Base-by-base conservation (phyloP, 64 coral and sea anemone species). In the Pocillopora verrucosa region DNA sequence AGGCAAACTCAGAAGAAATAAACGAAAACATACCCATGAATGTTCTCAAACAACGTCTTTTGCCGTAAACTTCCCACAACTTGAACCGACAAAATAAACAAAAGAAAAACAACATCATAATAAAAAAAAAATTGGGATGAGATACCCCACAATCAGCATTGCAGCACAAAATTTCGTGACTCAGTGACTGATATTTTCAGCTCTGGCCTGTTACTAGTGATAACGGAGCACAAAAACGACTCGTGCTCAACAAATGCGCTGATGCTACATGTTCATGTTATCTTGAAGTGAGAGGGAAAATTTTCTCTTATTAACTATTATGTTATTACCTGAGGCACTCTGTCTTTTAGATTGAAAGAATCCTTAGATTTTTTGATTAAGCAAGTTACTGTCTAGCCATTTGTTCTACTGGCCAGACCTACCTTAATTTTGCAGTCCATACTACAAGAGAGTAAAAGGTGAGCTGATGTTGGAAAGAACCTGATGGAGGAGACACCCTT, bases 371-470 rank as follows among this genome's bases (percentile, higher is more conserved):
- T 30, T 4, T 51, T 7, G 41, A 51, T 7, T 51, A 51, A 51
- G 41, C 41, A 51, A 51, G 7, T 51, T 0, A 51, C 41, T 4
- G 41, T 51, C 41, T 51, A 7, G 3, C 41, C 41, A 51, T 51
- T 7, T 4, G 41, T 51, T 14, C 19, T 15, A 34, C 58, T 76
- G 5, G 36, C 4, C 6, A 78, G 45, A 13, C 5, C 24, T 58
- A 98, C 96, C 84, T 98, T 98, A 17, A 98, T 84, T 87, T 98
- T 98, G 45, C 89, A 95, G 60, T 98, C 96, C 96, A 98, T 98
- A 58, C 96, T 98, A 60, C 96, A 98, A 5, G 96, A 98, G 4
- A 98, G 59, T 56, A 98, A 74, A 34, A 98, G 83, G 87, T 98
- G 96, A 77, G 93, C 96, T 14, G 96, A 98, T 19, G 36, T 67